Evolutionary conservation across 2,888 invertebrate species (phyloP), one percentile per base, ranked within the genome.

Genomic region (Luperina testacea): DNA sequence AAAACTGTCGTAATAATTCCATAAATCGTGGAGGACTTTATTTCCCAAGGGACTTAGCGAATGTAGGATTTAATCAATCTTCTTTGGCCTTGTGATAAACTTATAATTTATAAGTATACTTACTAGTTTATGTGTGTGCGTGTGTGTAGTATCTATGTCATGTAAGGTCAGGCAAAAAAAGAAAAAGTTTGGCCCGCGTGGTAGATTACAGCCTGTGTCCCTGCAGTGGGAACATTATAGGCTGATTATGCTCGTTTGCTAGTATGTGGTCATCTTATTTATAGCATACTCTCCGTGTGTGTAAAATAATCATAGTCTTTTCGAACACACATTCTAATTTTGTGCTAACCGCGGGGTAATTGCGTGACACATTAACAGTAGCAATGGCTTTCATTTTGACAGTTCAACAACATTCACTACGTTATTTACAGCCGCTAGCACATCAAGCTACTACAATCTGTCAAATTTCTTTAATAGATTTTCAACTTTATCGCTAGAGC

Each of bases 21-120:
- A 67, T 82, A 71, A 61, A 77, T 77, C 48, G 67, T n/a, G 17
- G 15, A n/a, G 20, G n/a, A 48, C 53, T 81, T 72, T 17, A 83
- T 81, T 83, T 78, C 81, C 67, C 20, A 9, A 57, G 71, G 71
- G 71, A 75, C 3, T 42, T 8, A 1, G 13, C 32, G 32, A 67
- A 42, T 61, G 24, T 67, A 77, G 32, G 9, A 76, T 32, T 27
- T 71, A 67, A 72, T 78, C 78, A 81, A 72, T 81, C 38, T 68
- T 38, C 15, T 83, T 68, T 32, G 81, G 20, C 78, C 68, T 83
- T 78, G 71, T 15, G n/a, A 24, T 68, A 42, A 65, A 48, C 24
- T 68, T 63, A 42, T 67, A 53, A 64, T 38, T 53, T 38, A 20
- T 20, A 61, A 45, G 38, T 51, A 27, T 8, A 7, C 13, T 13